Percentiles rank a stretch among this genome's conserved stretches.
Conservation (phyloP, 1,140 invertebrate species). For the Trachelipus rathkii region DNA sequence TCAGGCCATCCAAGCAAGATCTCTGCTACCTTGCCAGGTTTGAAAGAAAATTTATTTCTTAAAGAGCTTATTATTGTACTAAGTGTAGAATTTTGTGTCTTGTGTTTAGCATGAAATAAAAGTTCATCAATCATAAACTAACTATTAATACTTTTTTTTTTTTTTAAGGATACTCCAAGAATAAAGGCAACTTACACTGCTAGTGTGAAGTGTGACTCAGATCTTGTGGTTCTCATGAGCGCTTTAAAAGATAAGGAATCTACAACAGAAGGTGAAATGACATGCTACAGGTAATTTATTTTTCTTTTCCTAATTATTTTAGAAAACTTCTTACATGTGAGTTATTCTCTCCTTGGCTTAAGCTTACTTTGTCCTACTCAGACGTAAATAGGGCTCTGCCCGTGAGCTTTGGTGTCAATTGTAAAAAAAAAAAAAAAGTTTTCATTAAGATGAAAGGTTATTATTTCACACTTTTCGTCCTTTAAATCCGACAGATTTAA, state of each 20-base stretch:
- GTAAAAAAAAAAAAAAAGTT: no score
- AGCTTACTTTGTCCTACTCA: not conserved
- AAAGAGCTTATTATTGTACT: no score
- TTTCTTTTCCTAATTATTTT: no score
- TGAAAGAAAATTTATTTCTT: not conserved
- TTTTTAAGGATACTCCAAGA: slow-evolving; percentile 78
- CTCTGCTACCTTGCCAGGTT: slow-evolving; percentile 71
- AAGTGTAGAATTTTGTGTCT: not conserved
- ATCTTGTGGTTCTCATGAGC: slow-evolving; percentile 84
- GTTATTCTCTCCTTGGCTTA: no score
- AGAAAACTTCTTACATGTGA: no score
- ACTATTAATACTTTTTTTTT: slow-evolving; percentile 4
- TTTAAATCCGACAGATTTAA: slow-evolving; percentile 28
- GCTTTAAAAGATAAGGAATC: slow-evolving; percentile 62
- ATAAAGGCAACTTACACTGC: slow-evolving; percentile 84
- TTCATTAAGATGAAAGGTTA: not conserved
- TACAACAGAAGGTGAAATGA: no score
- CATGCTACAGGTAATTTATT: no score
- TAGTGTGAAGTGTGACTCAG: slow-evolving; percentile 67
- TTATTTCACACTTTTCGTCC: not conserved
- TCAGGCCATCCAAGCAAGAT: slow-evolving; percentile 82
- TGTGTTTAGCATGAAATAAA: not conserved
- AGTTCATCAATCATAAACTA: not conserved
- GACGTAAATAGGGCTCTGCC: no score
- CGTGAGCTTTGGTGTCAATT: not conserved